A percentile compares a stretch with the other conserved stretches of the same genome.
These are phyloP conservation scores for Dichetophora obliterata DNA, from an alignment of 2,888 invertebrate species.

Conservation along the genomic window DNA sequence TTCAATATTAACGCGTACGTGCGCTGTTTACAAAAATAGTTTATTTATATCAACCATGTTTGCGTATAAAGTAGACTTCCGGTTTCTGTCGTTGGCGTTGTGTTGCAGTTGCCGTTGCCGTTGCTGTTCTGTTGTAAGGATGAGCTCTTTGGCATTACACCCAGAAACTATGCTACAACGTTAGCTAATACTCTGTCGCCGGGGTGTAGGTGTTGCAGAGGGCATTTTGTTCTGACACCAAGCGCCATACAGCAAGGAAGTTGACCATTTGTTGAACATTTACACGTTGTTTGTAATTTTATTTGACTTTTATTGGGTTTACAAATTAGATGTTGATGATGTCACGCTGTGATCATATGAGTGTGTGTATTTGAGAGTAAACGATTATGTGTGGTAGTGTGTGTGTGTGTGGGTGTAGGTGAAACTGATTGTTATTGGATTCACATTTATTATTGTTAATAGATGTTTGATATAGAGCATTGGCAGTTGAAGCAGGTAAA, in stretches of 20 bases:
- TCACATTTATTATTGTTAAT: too few species aligned
- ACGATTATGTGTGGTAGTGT: not conserved
- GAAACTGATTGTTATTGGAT: too few species aligned
- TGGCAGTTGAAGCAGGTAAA: too few species aligned
- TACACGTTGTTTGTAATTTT: constrained; percentile 64
- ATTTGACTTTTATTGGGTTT: constrained; percentile 64
- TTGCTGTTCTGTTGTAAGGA: not conserved
- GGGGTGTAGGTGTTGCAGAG: not conserved
- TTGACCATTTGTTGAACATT: constrained; percentile 65
- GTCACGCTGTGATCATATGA: constrained; percentile 14
- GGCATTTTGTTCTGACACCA: too few species aligned
- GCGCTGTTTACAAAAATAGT: constrained; percentile 58
- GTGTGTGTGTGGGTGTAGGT: too few species aligned
- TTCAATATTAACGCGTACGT: constrained; percentile 62
- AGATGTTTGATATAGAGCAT: too few species aligned
- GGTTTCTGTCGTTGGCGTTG: not conserved
- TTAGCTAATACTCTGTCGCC: not conserved
- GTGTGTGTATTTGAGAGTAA: too few species aligned
- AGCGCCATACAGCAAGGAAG: constrained; percentile 36
- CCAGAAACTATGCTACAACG: constrained; percentile 28
- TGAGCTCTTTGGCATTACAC: not conserved
- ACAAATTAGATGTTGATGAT: constrained; percentile 62
- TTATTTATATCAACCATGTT: constrained; percentile 34
- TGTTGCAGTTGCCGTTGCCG: not conserved
- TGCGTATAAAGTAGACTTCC: constrained; percentile 24